Evolutionary conservation across 2,888 invertebrate species (phyloP), one percentile per base, ranked within the genome.

Genomic region (Scotopteryx bipunctaria): DNA sequence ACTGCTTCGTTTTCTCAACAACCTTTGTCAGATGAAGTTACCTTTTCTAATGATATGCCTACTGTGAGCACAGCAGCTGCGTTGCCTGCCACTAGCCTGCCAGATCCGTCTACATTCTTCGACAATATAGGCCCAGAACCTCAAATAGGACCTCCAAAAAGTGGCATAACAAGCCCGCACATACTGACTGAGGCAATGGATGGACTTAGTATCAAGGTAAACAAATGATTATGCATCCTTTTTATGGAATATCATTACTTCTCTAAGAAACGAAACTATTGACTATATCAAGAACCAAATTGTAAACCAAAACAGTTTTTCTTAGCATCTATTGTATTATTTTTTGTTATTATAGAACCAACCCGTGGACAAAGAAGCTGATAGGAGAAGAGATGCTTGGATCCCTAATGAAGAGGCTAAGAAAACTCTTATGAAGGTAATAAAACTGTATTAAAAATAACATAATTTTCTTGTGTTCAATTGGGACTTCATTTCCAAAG

Each of bases 331-430:
- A 0, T 16, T 31, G 3, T 19, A 5, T 2, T 8, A 9, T 29
- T n/a, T 11, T 27, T 25, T 35, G 9, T 32, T 37, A 5, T 32
- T 37, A 1, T n/a, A 91, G 91, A 87, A 87, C 44, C 83, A 85
- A 55, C 88, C 88, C 8, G 79, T 84, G 2, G 92, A 92, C 29
- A 90, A 90, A 53, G 93, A 92, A 68, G 90, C 89, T 1, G 92
- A 93, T 47, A 83, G 93, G 63, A 75, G 93, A 49, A 78, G 94
- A 64, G 94, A 95, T 83, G 93, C 94, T 0, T 97, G 97, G 97
- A 94, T 97, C 65, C 95, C 96, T 1, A 94, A 93, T 51, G 95
- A 95, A 59, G 92, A 92, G 64, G 95, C 96, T 0, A 91, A 93
- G 57, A 94, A 94, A 67, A 93, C 93, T 38, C 83, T 95, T 0